Evolutionary conservation across 30 jellyfish, hydroid and myxozoan species (phyloP).

Genomic region (Hydractinia echinata): DNA sequence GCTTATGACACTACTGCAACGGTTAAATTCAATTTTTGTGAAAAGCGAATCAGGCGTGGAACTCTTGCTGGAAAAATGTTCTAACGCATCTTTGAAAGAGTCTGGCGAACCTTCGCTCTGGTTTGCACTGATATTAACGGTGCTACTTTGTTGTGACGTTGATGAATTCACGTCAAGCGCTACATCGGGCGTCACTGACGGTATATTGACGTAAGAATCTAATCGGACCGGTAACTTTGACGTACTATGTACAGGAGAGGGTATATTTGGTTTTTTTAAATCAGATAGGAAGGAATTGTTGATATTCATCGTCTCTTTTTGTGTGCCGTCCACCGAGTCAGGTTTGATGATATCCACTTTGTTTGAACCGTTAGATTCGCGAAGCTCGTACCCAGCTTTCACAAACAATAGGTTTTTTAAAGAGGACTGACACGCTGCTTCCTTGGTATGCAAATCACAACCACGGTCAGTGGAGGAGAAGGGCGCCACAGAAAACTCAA

Average conservation of each 20-base stretch:
- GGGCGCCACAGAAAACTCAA: conserved; percentile 13
- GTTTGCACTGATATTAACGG: neutral
- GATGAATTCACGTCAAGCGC: neutral
- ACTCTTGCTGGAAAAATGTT: conserved; percentile 1
- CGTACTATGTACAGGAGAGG: neutral
- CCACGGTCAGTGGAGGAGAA: neutral
- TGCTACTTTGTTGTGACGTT: neutral
- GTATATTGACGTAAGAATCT: neutral
- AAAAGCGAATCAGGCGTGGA: conserved; percentile 6
- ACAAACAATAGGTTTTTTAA: neutral
- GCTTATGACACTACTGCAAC: conserved; percentile 1
- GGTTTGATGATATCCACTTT: neutral
- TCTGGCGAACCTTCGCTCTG: conserved; percentile 12
- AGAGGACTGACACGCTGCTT: neutral
- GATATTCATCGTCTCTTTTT: neutral
- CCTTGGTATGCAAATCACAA: neutral
- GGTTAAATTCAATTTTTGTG: neutral
- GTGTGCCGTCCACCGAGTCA: neutral
- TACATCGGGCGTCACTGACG: neutral
- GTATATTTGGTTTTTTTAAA: neutral
- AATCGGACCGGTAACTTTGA: neutral
- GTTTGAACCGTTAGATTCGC: neutral
- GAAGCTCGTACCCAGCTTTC: neutral
- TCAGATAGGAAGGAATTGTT: conserved; percentile 9
- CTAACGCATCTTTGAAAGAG: conserved; percentile 23